Evolutionary conservation across 2,888 invertebrate species (phyloP).

Genomic region (Drosophila fulvimacula): DNA sequence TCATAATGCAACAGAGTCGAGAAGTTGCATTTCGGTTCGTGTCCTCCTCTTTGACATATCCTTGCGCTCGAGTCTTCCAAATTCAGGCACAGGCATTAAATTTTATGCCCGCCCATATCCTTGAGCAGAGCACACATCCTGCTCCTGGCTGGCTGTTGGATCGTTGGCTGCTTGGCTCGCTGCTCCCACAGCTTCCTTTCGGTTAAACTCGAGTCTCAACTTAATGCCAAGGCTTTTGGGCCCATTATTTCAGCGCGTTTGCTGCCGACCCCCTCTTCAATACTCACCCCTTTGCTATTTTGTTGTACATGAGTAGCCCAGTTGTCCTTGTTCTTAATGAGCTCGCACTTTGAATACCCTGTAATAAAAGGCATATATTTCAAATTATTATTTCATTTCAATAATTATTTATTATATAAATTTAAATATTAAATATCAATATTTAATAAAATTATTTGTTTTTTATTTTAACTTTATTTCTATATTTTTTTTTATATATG

Average conservation of each 20-base stretch:
- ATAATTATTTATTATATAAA: neutral
- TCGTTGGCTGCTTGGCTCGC: conserved; percentile 26
- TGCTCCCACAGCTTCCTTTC: conserved; percentile 26
- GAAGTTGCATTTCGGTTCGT: conserved; percentile 27
- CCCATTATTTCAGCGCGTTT: conserved; percentile 72
- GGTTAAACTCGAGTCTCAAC: conserved; percentile 58
- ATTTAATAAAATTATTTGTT: neutral
- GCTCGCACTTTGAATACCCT: conserved; percentile 17
- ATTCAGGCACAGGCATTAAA: conserved; percentile 66
- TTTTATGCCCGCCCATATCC: conserved; percentile 75
- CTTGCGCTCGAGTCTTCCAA: conserved; percentile 48
- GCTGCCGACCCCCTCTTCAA: conserved; percentile 6
- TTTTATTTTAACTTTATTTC: neutral
- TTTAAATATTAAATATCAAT: neutral
- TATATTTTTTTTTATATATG: neutral
- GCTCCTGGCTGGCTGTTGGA: conserved; percentile 34
- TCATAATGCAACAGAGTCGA: conserved; percentile 77
- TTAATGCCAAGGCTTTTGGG: conserved; percentile 75
- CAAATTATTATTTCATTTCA: neutral
- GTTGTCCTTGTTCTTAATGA: neutral
- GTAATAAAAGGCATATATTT: neutral
- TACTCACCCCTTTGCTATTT: conserved; percentile 32
- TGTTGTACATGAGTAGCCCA: conserved; percentile 38
- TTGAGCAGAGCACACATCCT: conserved; percentile 49
- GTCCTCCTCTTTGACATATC: conserved; percentile 67